These are phyloP conservation scores for Anhinga anhinga DNA, from an alignment of 2,113 vertebrate genomes.

Conservation along the genomic window DNA sequence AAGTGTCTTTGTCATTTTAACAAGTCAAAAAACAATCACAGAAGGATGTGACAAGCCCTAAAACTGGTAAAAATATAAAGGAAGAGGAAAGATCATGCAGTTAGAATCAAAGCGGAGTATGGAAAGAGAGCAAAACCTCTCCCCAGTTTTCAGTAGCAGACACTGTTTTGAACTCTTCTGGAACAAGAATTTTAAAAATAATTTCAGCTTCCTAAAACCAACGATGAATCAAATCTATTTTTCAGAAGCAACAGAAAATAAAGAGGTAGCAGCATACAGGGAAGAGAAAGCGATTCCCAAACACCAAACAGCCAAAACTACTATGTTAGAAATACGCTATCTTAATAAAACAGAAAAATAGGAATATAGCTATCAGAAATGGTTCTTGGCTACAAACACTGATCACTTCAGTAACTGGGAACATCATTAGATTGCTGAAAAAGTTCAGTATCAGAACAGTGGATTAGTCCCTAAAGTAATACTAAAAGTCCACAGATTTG, in stretches of 20 bases:
- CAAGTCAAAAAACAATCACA: background rate
- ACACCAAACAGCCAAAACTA: background rate
- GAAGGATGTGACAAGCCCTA: background rate
- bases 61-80: background rate
- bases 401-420: background rate
- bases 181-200: background rate
- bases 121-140: background rate
- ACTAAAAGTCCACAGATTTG: background rate
- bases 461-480: background rate
- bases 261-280: background rate
- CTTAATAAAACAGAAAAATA: background rate
- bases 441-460: background rate
- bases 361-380: background rate
- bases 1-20: background rate
- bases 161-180: background rate
- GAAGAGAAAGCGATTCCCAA: background rate
- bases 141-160: background rate
- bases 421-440: background rate
- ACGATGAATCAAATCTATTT: background rate
- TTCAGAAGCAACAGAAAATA: background rate
- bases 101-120: background rate
- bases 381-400: background rate
- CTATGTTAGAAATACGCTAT: background rate
- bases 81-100: background rate
- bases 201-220: background rate